Base-by-base conservation (phyloP, 1,140 invertebrate species). In the Geopemphigus sp. region DNA sequence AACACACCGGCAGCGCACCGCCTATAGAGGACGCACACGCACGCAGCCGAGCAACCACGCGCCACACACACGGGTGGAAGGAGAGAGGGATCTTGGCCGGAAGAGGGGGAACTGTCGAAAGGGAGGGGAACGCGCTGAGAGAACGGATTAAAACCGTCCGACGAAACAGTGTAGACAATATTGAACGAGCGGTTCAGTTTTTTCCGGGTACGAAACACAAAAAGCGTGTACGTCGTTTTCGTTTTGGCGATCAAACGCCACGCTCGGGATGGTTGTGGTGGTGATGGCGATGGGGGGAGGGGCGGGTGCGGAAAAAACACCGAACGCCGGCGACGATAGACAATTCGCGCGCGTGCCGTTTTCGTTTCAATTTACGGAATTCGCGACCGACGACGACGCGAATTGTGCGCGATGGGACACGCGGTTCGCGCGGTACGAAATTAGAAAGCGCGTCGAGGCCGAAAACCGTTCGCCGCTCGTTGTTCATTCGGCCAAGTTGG, bases 161-260 rank as follows among this genome's bases (percentile, higher is more conserved):
- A 39, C 73, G 5, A 53, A 72, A 63, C 74, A 78, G 74, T 78
- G 74, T 61, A 78, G 74, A 78, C 74, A 78, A 78, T 78, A 78
- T 78, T 29, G 74, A 57, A 78, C 74, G 73, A 78, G 39, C 26
- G 47, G 47, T 78, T 73, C 57, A 59, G 5, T 64, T 19, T 70
- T 70, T 50, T 59, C 47, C 14, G 47, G 47, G 19, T 56, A 39
- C 32, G 32, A n/a, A n/a, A n/a, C 32, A 39, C 8, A 39, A 4
- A 39, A 39, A 39, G 32, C 32, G 32, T 39, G 8, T 39, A 3
- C 4, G 8, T 56, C 6, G 29, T 63, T 63, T 29, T 63, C 17
- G 15, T 53, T 50, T 53, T 50, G 29, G 50, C 47, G 54, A 72
- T 72, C 50, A 54, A 54, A 72, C 50, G 68, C 24, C 6, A 26